Base-by-base conservation (phyloP, 2,888 invertebrate genomes). In the Plagodis dolabraria region DNA sequence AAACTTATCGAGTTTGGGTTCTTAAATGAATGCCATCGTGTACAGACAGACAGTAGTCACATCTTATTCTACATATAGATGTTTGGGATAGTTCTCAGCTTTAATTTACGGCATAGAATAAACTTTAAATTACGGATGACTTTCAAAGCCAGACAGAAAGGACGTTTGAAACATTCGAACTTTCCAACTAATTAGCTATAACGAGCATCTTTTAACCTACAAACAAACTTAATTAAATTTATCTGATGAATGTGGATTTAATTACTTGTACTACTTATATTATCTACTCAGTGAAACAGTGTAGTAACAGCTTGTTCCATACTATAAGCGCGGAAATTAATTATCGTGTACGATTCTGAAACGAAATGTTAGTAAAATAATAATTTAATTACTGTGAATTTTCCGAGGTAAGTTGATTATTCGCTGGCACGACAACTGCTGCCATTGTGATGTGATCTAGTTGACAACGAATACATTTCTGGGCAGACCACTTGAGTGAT, bases 71-170 rank as follows among this genome's bases (percentile, higher is more conserved):
- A 22, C 22, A 22, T 22, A 4, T 22, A 22, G 4, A 22, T 22
- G 22, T 22, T 22, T 22, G n/a, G 45, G 45, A 60, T 43, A 51
- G 55, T 45, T 54, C 60, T 63, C 53, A 60, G 57, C 59, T 64
- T 68, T 67, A 69, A 69, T 69, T 69, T 71, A 65, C 63, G 72
- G 66, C 63, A 65, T 63, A 60, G 67, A 76, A 75, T 74, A 72
- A 65, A 69, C 70, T 71, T 70, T 72, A 67, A 70, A 72, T 77
- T 63, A 69, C 68, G 59, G 69, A 72, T 60, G 68, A 64, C 56
- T 67, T 64, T 60, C 52, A 63, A 22, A 22, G 65, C 53, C 62
- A 67, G 72, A 64, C 66, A 60, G 64, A 54, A 60, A 57, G 34
- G 53, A 50, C 50, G 55, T 47, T 43, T 40, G 44, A 33, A 53